A percentile compares a stretch with the other conserved stretches of the same genome.
Evolutionary conservation across 2,113 vertebrate genomes (phyloP).

Genomic region (Lichenostomus cassidix): DNA sequence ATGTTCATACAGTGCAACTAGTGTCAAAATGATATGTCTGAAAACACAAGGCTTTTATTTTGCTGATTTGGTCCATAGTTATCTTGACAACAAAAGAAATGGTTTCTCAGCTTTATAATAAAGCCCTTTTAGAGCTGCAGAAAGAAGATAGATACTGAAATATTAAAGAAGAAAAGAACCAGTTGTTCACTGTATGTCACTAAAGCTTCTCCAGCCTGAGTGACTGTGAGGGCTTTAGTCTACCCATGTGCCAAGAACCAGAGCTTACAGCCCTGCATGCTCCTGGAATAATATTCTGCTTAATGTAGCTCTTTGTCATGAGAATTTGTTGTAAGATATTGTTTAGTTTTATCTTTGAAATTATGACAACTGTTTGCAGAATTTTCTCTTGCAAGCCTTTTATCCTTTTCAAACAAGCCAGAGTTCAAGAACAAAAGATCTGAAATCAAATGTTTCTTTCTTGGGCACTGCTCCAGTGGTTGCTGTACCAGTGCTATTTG

Average conservation of each 20-base stretch:
- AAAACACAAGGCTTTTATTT: background rate
- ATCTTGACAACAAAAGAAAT: conserved; percentile 4
- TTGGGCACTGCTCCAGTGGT: background rate
- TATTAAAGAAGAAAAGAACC: background rate
- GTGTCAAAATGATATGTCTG: background rate
- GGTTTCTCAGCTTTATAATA: background rate
- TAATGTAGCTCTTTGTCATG: background rate
- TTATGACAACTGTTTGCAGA: background rate
- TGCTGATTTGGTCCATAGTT: background rate
- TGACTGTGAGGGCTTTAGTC: background rate
- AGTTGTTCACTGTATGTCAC: background rate
- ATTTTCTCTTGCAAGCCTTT: background rate
- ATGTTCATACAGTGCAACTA: background rate
- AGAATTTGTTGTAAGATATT: background rate
- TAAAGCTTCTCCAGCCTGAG: background rate
- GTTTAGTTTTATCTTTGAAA: background rate
- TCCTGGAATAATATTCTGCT: background rate
- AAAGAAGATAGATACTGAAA: background rate
- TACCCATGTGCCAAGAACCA: background rate
- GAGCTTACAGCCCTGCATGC: rapidly evolving
- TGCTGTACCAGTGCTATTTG: background rate
- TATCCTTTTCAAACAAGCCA: background rate
- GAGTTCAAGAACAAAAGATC: background rate
- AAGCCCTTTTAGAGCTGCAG: background rate
- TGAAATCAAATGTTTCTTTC: background rate